Conservation (phyloP, 2,888 invertebrate species). For the Drosophila paramelanica region DNA sequence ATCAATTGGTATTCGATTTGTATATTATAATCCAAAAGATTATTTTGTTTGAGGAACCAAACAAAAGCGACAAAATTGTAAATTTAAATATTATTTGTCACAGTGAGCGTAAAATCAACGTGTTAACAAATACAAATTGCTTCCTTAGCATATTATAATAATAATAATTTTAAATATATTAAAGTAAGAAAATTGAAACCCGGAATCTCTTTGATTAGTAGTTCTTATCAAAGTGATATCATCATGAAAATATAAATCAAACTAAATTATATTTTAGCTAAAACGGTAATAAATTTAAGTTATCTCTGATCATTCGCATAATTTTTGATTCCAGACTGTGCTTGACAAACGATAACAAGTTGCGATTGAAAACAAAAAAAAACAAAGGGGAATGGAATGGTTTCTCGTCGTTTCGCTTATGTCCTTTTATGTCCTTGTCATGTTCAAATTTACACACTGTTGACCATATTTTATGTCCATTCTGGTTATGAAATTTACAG, state of each 20-base stretch:
- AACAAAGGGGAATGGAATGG: constrained; percentile 9
- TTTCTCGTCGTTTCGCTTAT: constrained; percentile 32
- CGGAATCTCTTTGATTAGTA: too few species aligned
- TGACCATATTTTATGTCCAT: constrained; percentile 79
- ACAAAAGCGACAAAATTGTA: not conserved
- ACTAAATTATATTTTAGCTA: too few species aligned
- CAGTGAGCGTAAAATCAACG: constrained; percentile 12
- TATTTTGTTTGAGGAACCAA: not conserved
- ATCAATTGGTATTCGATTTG: not conserved
- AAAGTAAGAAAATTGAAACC: too few species aligned
- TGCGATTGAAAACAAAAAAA: constrained; percentile 7
- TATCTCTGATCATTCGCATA: constrained; percentile 18
- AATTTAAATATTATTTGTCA: not conserved
- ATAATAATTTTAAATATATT: too few species aligned
- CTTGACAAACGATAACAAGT: constrained; percentile 57
- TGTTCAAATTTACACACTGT: constrained; percentile 75
- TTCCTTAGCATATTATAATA: too few species aligned
- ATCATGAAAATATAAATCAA: too few species aligned
- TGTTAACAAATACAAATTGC: too few species aligned
- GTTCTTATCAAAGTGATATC: too few species aligned
- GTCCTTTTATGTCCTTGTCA: constrained; percentile 61
- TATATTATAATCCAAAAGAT: not conserved
- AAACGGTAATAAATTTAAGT: not conserved
- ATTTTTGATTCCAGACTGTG: constrained; percentile 11
- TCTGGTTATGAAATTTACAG: constrained; percentile 80